Evolutionary conservation across 2,113 vertebrate genomes (phyloP).

Genomic region (Cochlearius cochlearius): DNA sequence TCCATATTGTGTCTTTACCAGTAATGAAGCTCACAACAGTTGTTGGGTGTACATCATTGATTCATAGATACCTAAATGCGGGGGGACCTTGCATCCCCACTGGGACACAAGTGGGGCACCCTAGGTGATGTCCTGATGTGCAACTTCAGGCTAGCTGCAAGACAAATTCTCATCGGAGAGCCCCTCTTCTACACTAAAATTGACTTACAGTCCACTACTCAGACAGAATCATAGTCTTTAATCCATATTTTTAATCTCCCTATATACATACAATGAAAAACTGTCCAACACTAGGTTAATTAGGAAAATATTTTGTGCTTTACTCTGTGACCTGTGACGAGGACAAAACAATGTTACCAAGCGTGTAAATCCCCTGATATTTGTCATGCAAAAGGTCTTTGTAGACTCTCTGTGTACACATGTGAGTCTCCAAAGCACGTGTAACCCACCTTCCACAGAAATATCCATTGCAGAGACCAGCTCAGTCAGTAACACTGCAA

Average conservation of each 20-base stretch:
- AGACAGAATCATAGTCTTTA: not conserved
- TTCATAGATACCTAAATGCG: not conserved
- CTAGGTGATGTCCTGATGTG: not conserved
- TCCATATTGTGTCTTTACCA: not conserved
- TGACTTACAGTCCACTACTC: not conserved
- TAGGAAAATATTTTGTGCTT: not conserved
- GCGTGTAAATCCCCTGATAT: not conserved
- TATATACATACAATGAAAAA: not conserved
- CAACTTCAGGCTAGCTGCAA: not conserved
- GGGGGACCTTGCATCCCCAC: too few relatives aligned
- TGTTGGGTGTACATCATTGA: not conserved
- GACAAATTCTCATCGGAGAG: not conserved
- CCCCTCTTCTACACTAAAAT: not conserved
- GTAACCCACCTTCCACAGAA: not conserved
- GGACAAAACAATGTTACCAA: not conserved
- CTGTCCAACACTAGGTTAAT: not conserved
- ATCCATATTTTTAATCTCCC: not conserved
- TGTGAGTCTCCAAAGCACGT: not conserved
- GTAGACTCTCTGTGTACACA: not conserved
- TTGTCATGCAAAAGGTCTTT: not conserved
- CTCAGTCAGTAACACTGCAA: not conserved
- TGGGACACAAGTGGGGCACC: not conserved
- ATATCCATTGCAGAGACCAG: not conserved
- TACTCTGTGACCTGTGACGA: not conserved
- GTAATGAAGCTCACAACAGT: accelerated